Conservation (phyloP, 2,888 invertebrate genomes). For the Micoletzkya japonica region DNA sequence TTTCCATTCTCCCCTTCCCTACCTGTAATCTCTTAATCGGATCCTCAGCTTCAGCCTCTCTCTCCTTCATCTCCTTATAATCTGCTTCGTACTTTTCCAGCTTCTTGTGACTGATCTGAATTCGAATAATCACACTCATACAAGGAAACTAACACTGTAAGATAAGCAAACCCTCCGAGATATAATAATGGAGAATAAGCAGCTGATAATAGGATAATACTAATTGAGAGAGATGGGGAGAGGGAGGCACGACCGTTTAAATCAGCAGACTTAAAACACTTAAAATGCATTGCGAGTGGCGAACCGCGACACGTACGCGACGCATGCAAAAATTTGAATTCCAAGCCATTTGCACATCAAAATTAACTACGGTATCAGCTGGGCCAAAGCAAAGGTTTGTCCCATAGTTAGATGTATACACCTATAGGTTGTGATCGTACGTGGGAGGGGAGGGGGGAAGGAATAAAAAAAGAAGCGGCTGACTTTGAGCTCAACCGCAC, state of each 20-base stretch:
- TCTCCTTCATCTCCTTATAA: slow-evolving; percentile 76
- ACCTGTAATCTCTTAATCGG: slow-evolving; percentile 68
- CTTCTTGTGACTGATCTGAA: slow-evolving; percentile 73
- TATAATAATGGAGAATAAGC: no score
- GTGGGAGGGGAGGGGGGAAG: no score
- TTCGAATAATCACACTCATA: not conserved
- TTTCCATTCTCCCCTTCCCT: slow-evolving; percentile 1
- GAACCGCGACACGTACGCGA: no score
- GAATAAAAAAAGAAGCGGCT: not conserved
- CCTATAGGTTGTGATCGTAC: no score
- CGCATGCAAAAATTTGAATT: no score
- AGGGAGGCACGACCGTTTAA: no score
- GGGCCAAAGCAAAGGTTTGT: no score
- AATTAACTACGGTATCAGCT: no score
- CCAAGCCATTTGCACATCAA: no score
- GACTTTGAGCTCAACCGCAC: slow-evolving; percentile 87
- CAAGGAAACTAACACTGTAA: not conserved
- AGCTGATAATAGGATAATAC: not conserved
- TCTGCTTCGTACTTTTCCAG: slow-evolving; percentile 92
- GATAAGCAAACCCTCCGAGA: not conserved
- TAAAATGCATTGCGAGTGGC: no score
- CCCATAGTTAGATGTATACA: not conserved
- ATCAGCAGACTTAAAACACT: no score
- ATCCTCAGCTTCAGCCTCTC: slow-evolving; percentile 66
- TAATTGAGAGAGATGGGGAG: not conserved